Conservation (phyloP, 2,797 vertebrate genomes). For the Cephalopachus bancanus region DNA sequence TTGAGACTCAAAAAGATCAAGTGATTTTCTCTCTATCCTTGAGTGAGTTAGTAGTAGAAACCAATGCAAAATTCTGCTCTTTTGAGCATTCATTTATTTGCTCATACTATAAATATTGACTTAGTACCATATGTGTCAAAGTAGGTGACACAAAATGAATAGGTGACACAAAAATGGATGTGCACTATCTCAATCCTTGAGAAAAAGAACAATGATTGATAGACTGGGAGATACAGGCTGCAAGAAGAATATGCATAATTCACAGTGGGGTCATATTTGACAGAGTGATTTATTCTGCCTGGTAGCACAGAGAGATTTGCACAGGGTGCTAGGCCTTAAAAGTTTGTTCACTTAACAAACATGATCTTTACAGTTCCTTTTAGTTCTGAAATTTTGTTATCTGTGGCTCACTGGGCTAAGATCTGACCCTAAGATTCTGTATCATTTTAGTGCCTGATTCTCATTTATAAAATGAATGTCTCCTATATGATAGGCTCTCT, state of each 20-base stretch:
- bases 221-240: not conserved
- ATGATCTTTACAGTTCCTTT: not conserved
- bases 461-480: conserved; percentile 52
- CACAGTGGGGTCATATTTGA: not conserved
- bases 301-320: not conserved
- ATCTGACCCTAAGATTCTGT: conserved; percentile 3
- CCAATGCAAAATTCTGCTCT: conserved; percentile 61
- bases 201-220: conserved; percentile 24
- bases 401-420: conserved; percentile 35
- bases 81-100: conserved; percentile 42
- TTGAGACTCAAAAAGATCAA: conserved; percentile 38
- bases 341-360: conserved; percentile 26
- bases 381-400: conserved; percentile 20
- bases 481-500: not conserved
- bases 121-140: conserved; percentile 47
- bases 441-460: conserved; percentile 26
- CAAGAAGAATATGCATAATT: not conserved
- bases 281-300: conserved; percentile 46
- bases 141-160: not conserved
- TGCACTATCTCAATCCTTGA: conserved; percentile 35
- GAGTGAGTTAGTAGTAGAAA: conserved; percentile 50
- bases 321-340: not conserved
- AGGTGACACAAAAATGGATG: conserved; percentile 56
- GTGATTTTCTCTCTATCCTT: not conserved
- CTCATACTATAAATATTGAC: conserved; percentile 59